These are phyloP conservation scores for Agapostemon virescens DNA, from an alignment of 2,888 invertebrate species.

Conservation along the genomic window DNA sequence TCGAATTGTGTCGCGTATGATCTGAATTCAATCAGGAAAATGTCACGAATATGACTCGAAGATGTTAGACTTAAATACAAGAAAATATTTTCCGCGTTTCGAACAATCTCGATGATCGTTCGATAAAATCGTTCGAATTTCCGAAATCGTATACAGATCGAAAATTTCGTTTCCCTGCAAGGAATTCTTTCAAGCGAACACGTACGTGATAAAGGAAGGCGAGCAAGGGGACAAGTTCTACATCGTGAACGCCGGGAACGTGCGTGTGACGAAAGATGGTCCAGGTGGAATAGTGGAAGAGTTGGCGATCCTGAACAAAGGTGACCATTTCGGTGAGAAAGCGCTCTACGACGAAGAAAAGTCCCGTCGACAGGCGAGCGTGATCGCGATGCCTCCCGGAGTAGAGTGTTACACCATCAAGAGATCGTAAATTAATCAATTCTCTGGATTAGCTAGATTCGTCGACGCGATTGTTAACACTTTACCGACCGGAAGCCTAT, in stretches of 20 bases:
- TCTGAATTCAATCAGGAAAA: no score
- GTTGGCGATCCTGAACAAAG: constrained; percentile 86
- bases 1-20: no score
- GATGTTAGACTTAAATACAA: no score
- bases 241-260: constrained; percentile 91
- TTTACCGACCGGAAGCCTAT: no score
- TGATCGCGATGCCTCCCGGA: constrained; percentile 90
- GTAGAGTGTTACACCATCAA: constrained; percentile 93
- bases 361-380: constrained; percentile 88
- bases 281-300: constrained; percentile 82
- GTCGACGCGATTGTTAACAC: no score
- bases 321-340: constrained; percentile 94
- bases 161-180: constrained; percentile 72
- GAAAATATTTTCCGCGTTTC: no score
- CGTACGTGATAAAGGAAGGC: constrained; percentile 90
- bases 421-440: constrained; percentile 83
- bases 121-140: no score
- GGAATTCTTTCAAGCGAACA: constrained; percentile 90
- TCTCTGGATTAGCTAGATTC: background rate
- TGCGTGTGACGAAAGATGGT: constrained; percentile 85
- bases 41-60: no score
- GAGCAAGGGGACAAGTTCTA: constrained; percentile 93
- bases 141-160: background rate
- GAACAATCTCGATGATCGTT: no score
- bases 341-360: constrained; percentile 89